These are phyloP conservation scores for Helicoverpa zea DNA, from an alignment of 1,140 invertebrate genomes.

Conservation along the genomic window DNA sequence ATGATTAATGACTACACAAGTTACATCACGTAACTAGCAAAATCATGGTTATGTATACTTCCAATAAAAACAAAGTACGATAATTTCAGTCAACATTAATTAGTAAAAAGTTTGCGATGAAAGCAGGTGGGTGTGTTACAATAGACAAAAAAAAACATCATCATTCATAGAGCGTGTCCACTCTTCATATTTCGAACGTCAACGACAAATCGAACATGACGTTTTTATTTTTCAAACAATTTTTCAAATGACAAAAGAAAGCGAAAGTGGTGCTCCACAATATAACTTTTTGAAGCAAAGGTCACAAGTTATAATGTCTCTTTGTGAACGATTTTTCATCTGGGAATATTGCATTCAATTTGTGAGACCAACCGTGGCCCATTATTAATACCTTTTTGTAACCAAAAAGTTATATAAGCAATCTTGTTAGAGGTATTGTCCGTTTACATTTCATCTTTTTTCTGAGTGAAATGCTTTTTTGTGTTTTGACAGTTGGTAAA, in stretches of 20 bases:
- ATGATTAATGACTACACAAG: background rate
- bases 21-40: too few relatives aligned
- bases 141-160: background rate
- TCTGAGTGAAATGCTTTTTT: constrained; percentile 1
- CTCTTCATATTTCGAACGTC: constrained; percentile 26
- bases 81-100: background rate
- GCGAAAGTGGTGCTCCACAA: constrained; percentile 42
- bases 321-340: constrained; percentile 45
- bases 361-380: constrained; percentile 16
- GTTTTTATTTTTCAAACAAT: constrained; percentile 34
- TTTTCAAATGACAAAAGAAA: constrained; percentile 39
- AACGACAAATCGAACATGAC: constrained; percentile 15
- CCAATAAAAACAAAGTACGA: background rate
- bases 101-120: background rate
- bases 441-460: constrained; percentile 32
- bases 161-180: constrained; percentile 20
- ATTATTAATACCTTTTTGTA: constrained; percentile 21
- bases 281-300: constrained; percentile 42
- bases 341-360: constrained; percentile 23
- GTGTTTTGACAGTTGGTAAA: constrained; percentile 15
- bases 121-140: background rate
- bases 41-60: background rate
- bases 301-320: constrained; percentile 32
- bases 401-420: background rate
- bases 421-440: constrained; percentile 35